Base-by-base conservation (phyloP, 2,888 invertebrate species). In the Eupeodes luniger region DNA sequence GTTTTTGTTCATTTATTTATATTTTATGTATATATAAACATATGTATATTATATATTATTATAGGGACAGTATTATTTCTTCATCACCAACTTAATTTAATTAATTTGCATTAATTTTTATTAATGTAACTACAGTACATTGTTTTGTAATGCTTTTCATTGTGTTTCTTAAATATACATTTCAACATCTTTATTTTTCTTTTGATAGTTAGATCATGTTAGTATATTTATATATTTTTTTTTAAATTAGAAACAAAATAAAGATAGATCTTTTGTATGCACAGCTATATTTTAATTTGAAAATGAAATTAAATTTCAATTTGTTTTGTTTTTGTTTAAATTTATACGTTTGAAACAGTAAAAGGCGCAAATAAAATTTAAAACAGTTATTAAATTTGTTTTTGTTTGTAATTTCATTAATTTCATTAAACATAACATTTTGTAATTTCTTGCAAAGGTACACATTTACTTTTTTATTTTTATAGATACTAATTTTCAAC, bases 301-400 rank as follows among this genome's bases (percentile, higher is more conserved):
- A 61, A 57, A 66, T 72, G 64, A 83, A 72, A 72, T 82, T 74
- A 36, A 55, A 72, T 72, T 72, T 72, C 72, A 27, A 34, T 44
- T 47, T 11, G 4, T 34, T 53, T 69, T 40, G 5, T 66, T 67
- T 72, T 79, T 78, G 34, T 36, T 57, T 64, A 75, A 36, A 75
- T 5, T 40, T 40, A 40, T 82, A 86, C 64, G 78, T 87, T 87
- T 87, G 66, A 80, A 87, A 87, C 83, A 80, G 83, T 87, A 57
- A 74, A 87, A 87, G 87, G 84, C 87, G 76, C 76, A 87, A 87
- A 87, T 62, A 59, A 87, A 83, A 77, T 70, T 2, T 74, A 74
- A 81, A 76, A 66, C 34, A 57, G 49, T 57, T 72, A 70, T 79
- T 12, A 59, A 64, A 74, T 62, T 27, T 27, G 27, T 27, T 27